Percentiles rank a stretch among this genome's conserved stretches.
Evolutionary conservation across 2,113 vertebrate genomes (phyloP).

Genomic region (Cinclus cinclus): DNA sequence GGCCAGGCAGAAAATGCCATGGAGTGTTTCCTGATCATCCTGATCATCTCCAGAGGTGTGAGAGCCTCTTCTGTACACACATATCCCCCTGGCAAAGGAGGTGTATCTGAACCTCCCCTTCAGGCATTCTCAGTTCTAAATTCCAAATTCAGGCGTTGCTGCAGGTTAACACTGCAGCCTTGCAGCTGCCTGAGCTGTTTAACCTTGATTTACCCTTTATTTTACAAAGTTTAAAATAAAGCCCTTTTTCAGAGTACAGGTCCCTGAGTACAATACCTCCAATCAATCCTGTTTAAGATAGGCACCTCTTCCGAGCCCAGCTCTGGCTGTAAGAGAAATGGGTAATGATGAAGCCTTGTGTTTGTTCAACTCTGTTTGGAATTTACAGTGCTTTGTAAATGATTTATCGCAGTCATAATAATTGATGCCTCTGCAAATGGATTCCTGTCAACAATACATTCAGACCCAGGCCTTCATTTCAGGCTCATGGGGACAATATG

Average conservation of each 20-base stretch:
- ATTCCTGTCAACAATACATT: constrained; percentile 49
- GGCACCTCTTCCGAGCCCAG: not conserved
- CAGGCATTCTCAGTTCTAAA: not conserved
- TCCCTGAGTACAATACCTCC: not conserved
- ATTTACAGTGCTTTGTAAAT: constrained; percentile 23
- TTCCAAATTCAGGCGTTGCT: not conserved
- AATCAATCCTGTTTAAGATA: not conserved
- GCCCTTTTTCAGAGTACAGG: not conserved
- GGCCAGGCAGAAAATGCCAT: not conserved
- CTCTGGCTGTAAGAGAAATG: not conserved
- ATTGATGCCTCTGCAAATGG: constrained; percentile 51
- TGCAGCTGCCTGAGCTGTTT: not conserved
- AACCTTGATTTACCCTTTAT: constrained; percentile 35
- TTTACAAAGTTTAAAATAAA: not conserved
- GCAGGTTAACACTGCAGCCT: not conserved
- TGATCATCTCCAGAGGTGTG: not conserved
- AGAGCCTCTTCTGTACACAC: not conserved
- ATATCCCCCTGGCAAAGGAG: not conserved
- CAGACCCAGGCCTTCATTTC: constrained; percentile 3
- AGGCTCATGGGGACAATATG: constrained; percentile 22
- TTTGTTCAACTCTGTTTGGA: constrained; percentile 22
- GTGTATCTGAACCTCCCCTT: not conserved
- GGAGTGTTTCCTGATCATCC: not conserved
- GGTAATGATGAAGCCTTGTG: constrained; percentile 17
- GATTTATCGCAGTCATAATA: constrained; percentile 24